Evolutionary conservation across 2,113 vertebrate species (phyloP).

Genomic region (Festucalex cinctus): DNA sequence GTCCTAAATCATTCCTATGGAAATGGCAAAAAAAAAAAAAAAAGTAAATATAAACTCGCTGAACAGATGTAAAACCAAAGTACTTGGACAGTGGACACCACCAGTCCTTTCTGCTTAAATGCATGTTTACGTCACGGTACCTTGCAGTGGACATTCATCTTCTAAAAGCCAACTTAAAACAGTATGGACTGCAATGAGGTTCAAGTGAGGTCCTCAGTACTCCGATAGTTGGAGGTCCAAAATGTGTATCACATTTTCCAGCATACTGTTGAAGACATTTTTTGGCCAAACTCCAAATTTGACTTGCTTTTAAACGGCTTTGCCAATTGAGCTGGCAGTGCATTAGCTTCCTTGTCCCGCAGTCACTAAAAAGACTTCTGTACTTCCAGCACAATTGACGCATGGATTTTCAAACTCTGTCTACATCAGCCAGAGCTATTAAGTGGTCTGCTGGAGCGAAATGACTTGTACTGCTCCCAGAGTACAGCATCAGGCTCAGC

Average conservation of each 20-base stretch:
- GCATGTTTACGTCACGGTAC: no score
- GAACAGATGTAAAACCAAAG: no score
- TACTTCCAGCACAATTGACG: slow-evolving; percentile 47
- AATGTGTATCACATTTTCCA: not conserved
- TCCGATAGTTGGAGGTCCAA: not conserved
- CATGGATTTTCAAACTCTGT: slow-evolving; percentile 60
- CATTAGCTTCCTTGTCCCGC: not conserved
- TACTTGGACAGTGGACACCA: no score
- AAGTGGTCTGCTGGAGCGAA: slow-evolving; percentile 64
- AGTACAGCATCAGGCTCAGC: slow-evolving; percentile 58
- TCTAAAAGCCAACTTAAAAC: not conserved
- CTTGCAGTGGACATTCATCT: no score
- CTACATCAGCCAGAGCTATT: slow-evolving; percentile 61
- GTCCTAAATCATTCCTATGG: no score
- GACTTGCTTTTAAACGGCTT: not conserved
- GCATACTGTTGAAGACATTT: not conserved
- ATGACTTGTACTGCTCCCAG: slow-evolving; percentile 63
- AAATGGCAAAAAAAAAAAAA: no score
- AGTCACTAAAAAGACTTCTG: slow-evolving; percentile 23
- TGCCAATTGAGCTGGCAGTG: not conserved
- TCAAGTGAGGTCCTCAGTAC: not conserved
- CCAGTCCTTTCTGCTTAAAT: no score
- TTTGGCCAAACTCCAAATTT: not conserved
- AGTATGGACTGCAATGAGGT: not conserved
- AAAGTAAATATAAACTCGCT: not conserved